Base-by-base conservation (phyloP, 2,888 invertebrate genomes). In the Lasioglossum villosulum region DNA sequence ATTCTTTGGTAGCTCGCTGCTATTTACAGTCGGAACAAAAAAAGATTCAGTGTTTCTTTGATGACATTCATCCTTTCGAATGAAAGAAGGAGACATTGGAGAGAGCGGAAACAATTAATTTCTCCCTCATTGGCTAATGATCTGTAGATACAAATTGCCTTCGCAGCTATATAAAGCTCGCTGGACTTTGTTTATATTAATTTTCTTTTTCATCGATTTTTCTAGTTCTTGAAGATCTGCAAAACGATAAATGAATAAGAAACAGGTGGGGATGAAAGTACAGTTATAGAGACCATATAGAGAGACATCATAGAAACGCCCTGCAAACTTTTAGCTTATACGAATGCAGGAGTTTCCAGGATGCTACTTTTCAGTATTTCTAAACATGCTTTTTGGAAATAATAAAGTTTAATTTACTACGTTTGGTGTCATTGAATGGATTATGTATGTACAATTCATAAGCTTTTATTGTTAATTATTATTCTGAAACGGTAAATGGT, bases 401-500 rank as follows among this genome's bases (percentile, higher is more conserved):
- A n/a, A n/a, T n/a, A n/a, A n/a, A n/a, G n/a, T n/a, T n/a, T n/a
- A n/a, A n/a, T n/a, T n/a, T n/a, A n/a, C n/a, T n/a, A n/a, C 19
- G n/a, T 34, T 34, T 4, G 34, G 34, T 34, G 34, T 34, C 34
- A 34, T 34, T 34, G 34, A 34, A 34, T 34, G 34, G 34, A 27
- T 78, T 48, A 30, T 48, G 1, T 48, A 48, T 80, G 6, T 56
- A n/a, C 14, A 34, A 42, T 2, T 66, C 68, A 23, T 14, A 70
- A 71, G 27, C 23, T 74, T n/a, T 72, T 42, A 16, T 72, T 42
- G 23, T 0, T 68, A 80, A 84, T 45, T 39, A 73, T 66, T 52
- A 52, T 56, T 63, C 23, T 12, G 73, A 68, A 76, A 84, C 85
- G 85, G 74, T 68, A 23, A 59, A 37, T 37, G 37, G 37, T 12